Evolutionary conservation across 1,140 invertebrate species (phyloP).

Genomic region (Bactericera cockerelli): DNA sequence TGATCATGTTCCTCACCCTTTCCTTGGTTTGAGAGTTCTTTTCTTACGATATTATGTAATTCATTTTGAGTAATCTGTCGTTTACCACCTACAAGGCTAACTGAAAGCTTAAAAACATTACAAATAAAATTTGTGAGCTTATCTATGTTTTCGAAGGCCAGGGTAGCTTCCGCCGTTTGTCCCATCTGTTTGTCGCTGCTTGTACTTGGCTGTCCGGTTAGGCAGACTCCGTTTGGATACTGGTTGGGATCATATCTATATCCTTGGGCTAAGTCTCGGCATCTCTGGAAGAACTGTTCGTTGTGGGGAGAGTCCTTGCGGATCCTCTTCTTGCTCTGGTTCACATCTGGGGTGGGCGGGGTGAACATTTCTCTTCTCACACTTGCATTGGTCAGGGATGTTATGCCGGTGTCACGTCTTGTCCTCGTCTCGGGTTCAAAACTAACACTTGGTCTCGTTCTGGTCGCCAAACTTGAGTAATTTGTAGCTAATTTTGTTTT

Average conservation of each 20-base stretch:
- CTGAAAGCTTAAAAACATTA: neutral
- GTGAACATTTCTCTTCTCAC: neutral
- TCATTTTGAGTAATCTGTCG: neutral
- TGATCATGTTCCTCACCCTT: neutral
- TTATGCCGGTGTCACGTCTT: neutral
- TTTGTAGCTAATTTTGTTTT: neutral
- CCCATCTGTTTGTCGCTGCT: neutral
- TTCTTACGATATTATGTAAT: neutral
- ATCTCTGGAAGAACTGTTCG: neutral
- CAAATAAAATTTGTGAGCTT: neutral
- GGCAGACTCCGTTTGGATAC: neutral
- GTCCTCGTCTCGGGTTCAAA: neutral
- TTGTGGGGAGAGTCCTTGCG: neutral
- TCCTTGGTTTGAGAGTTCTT: neutral
- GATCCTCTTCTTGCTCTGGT: neutral
- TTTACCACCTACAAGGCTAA: neutral
- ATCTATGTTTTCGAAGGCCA: neutral
- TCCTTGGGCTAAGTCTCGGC: neutral
- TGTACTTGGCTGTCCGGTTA: neutral
- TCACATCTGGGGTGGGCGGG: neutral
- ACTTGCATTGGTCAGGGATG: neutral
- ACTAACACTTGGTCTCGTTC: neutral
- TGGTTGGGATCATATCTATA: neutral
- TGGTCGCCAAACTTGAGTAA: neutral
- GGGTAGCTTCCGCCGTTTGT: neutral